A percentile compares a stretch with the other conserved stretches of the same genome.
Conservation (phyloP, 1,140 invertebrate genomes). For the Drosophila bifasciata region DNA sequence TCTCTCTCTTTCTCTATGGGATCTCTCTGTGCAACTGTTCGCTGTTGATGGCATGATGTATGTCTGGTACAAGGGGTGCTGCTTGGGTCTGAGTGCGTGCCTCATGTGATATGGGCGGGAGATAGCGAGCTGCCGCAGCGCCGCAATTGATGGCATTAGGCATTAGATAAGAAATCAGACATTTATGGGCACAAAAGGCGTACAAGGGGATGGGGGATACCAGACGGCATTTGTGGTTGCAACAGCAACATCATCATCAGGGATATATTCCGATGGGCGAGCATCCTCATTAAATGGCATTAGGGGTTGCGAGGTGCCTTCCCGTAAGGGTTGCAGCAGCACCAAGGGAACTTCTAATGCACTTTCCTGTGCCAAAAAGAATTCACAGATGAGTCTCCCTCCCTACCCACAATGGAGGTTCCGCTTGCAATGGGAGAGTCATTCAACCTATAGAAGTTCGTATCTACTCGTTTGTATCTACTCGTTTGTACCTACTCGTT, state of each 20-base stretch:
- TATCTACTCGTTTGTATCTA: too few relatives aligned
- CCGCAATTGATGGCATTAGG: constrained; percentile 81
- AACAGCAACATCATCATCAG: constrained; percentile 31
- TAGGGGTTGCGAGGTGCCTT: constrained; percentile 20
- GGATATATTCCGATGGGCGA: constrained; percentile 4
- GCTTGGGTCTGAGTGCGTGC: constrained; percentile 9
- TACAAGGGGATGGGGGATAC: constrained; percentile 1
- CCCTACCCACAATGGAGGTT: too few relatives aligned
- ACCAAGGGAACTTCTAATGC: background rate
- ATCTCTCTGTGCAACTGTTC: constrained; percentile 1
- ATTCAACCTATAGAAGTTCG: too few relatives aligned
- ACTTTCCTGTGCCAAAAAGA: too few relatives aligned
- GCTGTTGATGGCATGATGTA: constrained; percentile 20
- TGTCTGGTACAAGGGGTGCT: constrained; percentile 10
- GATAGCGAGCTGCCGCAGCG: constrained; percentile 62
- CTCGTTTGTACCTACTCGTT: too few relatives aligned
- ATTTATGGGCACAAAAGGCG: constrained; percentile 60
- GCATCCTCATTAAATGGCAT: constrained; percentile 48
- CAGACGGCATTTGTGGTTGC: constrained; percentile 31
- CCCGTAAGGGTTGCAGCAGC: constrained; percentile 20
- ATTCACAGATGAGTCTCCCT: too few relatives aligned
- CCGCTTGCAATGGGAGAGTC: too few relatives aligned
- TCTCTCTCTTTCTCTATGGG: background rate
- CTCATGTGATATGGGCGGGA: constrained; percentile 60
- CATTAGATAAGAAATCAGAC: constrained; percentile 81